phyloP scores from a whole-genome alignment of 2,797 vertebrate genomes.

The Poliocrania exsul region DNA sequence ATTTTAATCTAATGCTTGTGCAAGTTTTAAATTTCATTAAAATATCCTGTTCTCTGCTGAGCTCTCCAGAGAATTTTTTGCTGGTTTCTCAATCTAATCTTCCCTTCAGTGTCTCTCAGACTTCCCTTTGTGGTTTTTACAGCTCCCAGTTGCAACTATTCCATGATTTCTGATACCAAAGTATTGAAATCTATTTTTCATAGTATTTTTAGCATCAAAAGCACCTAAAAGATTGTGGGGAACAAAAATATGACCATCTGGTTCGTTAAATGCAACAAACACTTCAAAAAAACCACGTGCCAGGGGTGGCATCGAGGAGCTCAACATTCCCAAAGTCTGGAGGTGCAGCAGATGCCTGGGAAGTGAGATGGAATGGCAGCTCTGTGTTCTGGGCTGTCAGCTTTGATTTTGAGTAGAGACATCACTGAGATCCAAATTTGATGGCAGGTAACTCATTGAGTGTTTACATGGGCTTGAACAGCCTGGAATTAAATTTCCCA shows the following conservation, averaged over 20 bases:
- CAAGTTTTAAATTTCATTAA: neutral
- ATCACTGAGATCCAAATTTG: neutral
- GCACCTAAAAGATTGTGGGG: neutral
- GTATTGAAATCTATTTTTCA: neutral
- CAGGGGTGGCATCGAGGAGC: neutral
- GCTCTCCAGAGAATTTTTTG: neutral
- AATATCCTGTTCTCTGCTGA: neutral
- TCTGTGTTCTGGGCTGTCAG: neutral
- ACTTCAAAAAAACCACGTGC: neutral
- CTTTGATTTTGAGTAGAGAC: neutral
- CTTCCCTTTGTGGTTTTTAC: neutral
- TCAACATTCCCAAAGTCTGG: neutral
- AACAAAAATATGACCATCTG: neutral
- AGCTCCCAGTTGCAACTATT: neutral
- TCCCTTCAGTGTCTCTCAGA: neutral
- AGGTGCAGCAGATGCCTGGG: neutral
- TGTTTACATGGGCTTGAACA: neutral
- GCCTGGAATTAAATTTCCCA: neutral
- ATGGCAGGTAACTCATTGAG: neutral
- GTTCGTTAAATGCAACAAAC: neutral
- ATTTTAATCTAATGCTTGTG: neutral
- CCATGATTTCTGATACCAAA: neutral
- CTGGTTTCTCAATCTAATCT: neutral
- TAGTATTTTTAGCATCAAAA: neutral
- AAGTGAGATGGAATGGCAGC: neutral